These are phyloP conservation scores for Drosophila borborema DNA, from an alignment of 2,888 invertebrate species.

Conservation along the genomic window DNA sequence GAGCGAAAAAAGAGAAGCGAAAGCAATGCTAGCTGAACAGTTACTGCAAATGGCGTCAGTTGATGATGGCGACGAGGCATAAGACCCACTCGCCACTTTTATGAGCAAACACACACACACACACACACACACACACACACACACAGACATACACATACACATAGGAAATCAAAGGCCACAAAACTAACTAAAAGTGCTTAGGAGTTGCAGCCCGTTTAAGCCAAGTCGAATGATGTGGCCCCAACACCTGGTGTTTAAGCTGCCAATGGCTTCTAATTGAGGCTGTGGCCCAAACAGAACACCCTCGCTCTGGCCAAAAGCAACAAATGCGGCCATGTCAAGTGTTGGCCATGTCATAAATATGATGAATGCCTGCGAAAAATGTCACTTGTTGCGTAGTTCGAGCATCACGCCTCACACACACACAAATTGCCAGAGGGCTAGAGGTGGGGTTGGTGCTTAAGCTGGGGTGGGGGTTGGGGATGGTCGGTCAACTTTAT, in stretches of 20 bases:
- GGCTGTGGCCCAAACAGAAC: conserved; percentile 25
- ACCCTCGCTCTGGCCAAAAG: conserved; percentile 19
- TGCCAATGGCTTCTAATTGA: conserved; percentile 65
- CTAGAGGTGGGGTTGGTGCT: no score
- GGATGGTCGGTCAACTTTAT: conserved; percentile 59
- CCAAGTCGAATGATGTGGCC: conserved; percentile 12
- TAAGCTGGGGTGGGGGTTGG: background rate
- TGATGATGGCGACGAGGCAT: conserved; percentile 76
- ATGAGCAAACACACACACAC: conserved; percentile 60
- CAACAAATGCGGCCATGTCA: conserved; percentile 34
- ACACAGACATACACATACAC: conserved; percentile 39
- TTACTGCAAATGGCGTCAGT: conserved; percentile 73
- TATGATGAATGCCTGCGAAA: conserved; percentile 83
- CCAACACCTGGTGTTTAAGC: conserved; percentile 23
- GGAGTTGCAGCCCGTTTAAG: conserved; percentile 27
- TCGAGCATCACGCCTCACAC: conserved; percentile 16
- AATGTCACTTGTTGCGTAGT: conserved; percentile 82
- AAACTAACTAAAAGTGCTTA: conserved; percentile 28
- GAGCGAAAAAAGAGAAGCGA: conserved; percentile 44
- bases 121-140: conserved; percentile 29
- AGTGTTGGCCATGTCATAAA: conserved; percentile 68
- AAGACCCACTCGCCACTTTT: conserved; percentile 70
- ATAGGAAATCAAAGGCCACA: conserved; percentile 39
- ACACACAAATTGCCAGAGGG: conserved; percentile 6
- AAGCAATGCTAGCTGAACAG: conserved; percentile 42